Conservation (phyloP, 35 echinoderm and acorn worm genomes). For the Holothuria glaberrima region DNA sequence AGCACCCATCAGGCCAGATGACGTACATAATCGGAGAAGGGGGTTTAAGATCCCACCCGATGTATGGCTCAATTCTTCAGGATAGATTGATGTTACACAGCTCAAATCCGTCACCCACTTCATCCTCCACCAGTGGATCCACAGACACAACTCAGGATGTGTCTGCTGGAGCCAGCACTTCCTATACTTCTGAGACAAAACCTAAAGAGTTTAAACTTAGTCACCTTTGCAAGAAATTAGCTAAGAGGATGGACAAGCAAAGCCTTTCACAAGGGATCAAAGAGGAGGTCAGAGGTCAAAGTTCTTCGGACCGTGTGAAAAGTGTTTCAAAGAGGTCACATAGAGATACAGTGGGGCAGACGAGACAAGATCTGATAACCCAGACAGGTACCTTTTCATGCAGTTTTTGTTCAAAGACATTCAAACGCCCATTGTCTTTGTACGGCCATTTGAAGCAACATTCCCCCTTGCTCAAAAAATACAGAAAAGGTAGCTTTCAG, state of each 20-base stretch:
- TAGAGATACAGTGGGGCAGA: background rate
- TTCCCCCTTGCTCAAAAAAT: slow-evolving; percentile 42
- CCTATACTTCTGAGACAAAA: background rate
- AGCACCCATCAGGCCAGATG: background rate
- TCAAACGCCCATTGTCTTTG: slow-evolving; percentile 49
- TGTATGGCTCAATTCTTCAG: slow-evolving; percentile 10
- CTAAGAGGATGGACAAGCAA: slow-evolving; percentile 1
- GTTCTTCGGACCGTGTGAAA: too few species aligned
- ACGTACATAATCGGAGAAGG: background rate
- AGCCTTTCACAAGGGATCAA: background rate
- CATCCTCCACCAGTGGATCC: background rate
- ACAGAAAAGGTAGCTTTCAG: slow-evolving; percentile 34
- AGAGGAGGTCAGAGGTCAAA: too few species aligned
- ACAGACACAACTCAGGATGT: background rate
- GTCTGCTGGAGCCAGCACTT: too few species aligned
- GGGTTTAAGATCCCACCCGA: too few species aligned
- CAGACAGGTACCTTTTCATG: slow-evolving; percentile 54
- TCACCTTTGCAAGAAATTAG: slow-evolving; percentile 40
- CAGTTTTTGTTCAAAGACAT: slow-evolving; percentile 40
- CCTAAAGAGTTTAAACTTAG: background rate
- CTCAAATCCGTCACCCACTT: background rate
- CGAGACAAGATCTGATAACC: slow-evolving; percentile 41
- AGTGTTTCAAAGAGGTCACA: too few species aligned
- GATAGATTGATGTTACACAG: background rate
- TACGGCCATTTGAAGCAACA: slow-evolving; percentile 59